Conservation (phyloP, 2,797 vertebrate genomes). For the Anomalospiza imberbis region DNA sequence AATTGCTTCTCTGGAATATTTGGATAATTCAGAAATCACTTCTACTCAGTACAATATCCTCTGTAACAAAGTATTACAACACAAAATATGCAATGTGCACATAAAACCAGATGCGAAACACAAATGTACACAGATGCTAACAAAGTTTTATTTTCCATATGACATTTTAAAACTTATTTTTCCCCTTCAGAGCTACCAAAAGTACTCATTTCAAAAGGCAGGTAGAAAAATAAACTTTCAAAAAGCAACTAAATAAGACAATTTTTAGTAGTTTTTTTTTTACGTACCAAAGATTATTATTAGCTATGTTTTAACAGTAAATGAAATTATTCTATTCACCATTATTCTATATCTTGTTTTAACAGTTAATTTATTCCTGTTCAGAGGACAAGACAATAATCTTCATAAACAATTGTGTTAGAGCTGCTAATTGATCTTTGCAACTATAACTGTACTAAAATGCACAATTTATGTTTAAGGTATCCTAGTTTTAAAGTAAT, state of each 20-base stretch:
- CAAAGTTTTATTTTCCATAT: background rate
- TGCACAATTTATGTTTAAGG: conserved; percentile 6
- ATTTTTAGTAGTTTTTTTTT: background rate
- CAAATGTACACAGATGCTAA: background rate
- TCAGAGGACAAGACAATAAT: conserved; percentile 16
- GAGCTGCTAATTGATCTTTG: conserved; percentile 28
- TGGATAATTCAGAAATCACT: background rate
- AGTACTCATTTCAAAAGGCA: background rate
- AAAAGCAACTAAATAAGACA: conserved; percentile 3
- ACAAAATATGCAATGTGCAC: background rate
- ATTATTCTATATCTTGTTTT: conserved; percentile 23
- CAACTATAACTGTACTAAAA: conserved; percentile 20
- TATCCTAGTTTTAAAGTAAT: background rate
- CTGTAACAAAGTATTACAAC: background rate
- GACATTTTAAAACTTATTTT: background rate
- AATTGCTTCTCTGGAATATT: background rate
- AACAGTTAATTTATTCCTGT: background rate
- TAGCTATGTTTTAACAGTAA: conserved; percentile 16
- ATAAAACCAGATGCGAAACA: background rate
- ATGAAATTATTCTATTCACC: conserved; percentile 8
- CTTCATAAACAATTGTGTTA: background rate
- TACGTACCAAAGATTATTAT: background rate
- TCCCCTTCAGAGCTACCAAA: background rate
- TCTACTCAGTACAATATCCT: background rate
- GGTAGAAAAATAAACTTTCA: background rate